phyloP scores from a whole-genome alignment of 2,113 vertebrate species.

The Myotis yumanensis region DNA sequence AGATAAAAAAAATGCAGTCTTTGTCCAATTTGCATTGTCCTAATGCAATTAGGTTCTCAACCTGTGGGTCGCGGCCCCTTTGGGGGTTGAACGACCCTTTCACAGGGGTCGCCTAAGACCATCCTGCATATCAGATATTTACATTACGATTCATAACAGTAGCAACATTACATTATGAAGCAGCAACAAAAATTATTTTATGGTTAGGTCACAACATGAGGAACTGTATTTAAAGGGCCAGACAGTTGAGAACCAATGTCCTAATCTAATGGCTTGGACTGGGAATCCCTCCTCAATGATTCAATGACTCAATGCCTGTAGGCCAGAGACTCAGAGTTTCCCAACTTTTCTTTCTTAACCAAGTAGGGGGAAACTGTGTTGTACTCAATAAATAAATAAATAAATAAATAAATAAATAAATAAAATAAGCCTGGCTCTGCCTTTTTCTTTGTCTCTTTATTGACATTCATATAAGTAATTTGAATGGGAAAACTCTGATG shows the following conservation, averaged over 20 bases:
- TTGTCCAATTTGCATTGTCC: background rate
- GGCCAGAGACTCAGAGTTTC: background rate
- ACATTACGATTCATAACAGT: too few relatives aligned
- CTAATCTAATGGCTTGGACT: background rate
- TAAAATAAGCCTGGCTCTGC: background rate
- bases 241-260: too few relatives aligned
- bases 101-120: too few relatives aligned
- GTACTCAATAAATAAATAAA: background rate
- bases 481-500: background rate
- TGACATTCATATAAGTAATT: background rate
- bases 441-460: background rate
- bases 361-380: background rate
- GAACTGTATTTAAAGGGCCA: too few relatives aligned
- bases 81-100: too few relatives aligned
- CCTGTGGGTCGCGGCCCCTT: too few relatives aligned
- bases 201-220: too few relatives aligned
- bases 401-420: background rate
- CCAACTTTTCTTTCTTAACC: constrained; percentile 11
- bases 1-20: background rate
- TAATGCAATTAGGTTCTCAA: background rate
- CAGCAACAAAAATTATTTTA: too few relatives aligned
- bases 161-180: too few relatives aligned
- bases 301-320: background rate
- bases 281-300: constrained; percentile 44
- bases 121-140: too few relatives aligned